Evolutionary conservation across 2,113 vertebrate species (phyloP).

Genomic region (Dicrurus megarhynchus): DNA sequence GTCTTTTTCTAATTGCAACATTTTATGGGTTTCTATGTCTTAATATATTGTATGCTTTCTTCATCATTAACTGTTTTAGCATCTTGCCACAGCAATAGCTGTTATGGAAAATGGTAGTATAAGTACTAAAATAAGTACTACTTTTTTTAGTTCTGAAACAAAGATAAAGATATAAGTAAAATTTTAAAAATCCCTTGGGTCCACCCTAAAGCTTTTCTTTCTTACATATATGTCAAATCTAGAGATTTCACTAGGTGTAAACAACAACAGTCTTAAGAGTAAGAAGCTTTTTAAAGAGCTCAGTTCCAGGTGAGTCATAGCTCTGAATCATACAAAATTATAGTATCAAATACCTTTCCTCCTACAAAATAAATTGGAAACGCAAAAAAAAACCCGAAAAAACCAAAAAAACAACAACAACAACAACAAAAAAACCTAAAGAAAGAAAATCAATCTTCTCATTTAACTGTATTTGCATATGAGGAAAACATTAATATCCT

Average conservation of each 20-base stretch:
- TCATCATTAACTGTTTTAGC: background rate
- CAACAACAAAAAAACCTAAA: background rate
- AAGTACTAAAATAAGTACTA: background rate
- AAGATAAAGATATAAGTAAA: background rate
- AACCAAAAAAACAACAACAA: no score
- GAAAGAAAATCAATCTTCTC: background rate
- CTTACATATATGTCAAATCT: background rate
- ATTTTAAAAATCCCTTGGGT: background rate
- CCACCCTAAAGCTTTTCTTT: background rate
- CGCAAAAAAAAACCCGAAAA: background rate
- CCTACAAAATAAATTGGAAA: background rate
- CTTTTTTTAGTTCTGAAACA: background rate
- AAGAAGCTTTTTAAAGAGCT: background rate
- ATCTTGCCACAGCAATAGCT: background rate
- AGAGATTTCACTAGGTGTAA: background rate
- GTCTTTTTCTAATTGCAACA: constrained; percentile 1
- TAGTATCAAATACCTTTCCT: constrained; percentile 13
- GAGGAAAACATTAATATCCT: constrained; percentile 45
- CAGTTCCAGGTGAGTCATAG: background rate
- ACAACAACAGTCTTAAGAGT: background rate
- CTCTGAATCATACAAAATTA: constrained; percentile 21
- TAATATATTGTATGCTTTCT: background rate
- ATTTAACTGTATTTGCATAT: constrained; percentile 40
- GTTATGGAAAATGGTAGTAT: background rate
- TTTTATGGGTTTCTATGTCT: background rate